Percentiles rank a stretch among this genome's conserved stretches.
These are phyloP conservation scores for Genyomyrus donnyi DNA, from an alignment of 2,113 vertebrate genomes.

Conservation along the genomic window DNA sequence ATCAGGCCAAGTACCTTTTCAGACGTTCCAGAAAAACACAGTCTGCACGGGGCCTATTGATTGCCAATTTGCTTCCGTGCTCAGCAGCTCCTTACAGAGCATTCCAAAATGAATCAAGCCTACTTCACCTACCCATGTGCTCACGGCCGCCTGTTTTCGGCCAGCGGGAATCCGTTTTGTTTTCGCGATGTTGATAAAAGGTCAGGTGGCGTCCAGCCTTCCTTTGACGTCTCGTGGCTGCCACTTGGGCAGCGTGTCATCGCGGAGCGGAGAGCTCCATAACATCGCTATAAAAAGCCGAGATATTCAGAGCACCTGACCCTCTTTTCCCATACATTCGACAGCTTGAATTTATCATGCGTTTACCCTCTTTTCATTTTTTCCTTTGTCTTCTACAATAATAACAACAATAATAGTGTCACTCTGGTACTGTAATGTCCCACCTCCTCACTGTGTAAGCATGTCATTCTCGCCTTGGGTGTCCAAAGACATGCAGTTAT, in stretches of 20 bases:
- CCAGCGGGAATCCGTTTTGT: neutral
- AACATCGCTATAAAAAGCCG: neutral
- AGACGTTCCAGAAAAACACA: neutral
- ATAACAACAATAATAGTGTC: neutral
- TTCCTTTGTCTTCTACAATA: neutral
- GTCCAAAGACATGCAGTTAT: neutral
- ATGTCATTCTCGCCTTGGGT: neutral
- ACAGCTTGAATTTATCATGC: neutral
- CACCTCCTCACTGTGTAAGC: neutral
- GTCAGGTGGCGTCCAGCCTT: neutral
- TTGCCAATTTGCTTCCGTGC: neutral
- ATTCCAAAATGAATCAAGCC: neutral
- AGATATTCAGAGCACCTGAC: neutral
- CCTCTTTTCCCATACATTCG: neutral
- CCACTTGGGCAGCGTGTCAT: neutral
- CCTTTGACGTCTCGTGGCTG: neutral
- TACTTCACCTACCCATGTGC: neutral
- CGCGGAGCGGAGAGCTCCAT: neutral
- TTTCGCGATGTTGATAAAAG: neutral
- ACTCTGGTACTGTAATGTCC: neutral
- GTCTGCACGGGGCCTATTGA: neutral
- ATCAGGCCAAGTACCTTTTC: neutral
- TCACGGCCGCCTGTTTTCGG: neutral
- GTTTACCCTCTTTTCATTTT: neutral
- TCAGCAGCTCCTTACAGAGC: neutral